Evolutionary conservation across 2,113 vertebrate species (phyloP), one percentile per base, ranked within the genome.

Genomic region (Tyrannus savana): DNA sequence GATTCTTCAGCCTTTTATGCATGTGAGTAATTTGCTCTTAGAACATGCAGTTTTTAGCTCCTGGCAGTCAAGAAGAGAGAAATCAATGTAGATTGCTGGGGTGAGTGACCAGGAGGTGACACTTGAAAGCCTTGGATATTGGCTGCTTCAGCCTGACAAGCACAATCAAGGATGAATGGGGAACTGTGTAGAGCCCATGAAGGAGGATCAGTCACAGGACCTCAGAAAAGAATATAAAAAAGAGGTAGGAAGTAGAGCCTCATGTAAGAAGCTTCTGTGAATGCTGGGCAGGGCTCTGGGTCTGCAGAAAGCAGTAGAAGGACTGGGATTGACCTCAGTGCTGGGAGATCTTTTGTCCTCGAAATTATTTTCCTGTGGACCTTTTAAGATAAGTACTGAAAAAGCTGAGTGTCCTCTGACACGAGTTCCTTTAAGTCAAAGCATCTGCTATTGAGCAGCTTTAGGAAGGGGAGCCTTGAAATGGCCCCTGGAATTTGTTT

Each of bases 101-200:
- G 93, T 96, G 72, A 96, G 52, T 90, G 95, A 86, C 95, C 90
- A 86, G 52, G 76, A 93, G 88, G 84, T 92, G 87, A 95, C 42
- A 71, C 80, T 74, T 16, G 7, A 77, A 90, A 93, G 79, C 87
- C 52, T 63, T 64, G 55, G 35, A 30, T 76, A 42, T 59, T 47
- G 85, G 35, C 52, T 88, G 47, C 56, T 83, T 84, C 52, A 90
- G 50, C 63, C 58, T 93, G 83, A 63, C 41, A 79, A 69, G 74
- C 52, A 69, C 10, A 8, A 79, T 73, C 23, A 50, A 90, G 42
- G 55, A 3, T 22, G 58, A 90, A 63, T 83, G 23, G 44, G 58
- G 68, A 84, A 12, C 25, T 62, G 62, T 62, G 11, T 22, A 83
- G 89, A 64, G 71, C 55, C 63, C 18, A 3, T 24, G 64, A 52